These are phyloP conservation scores for Eubasilissa regina DNA, from an alignment of 1,140 invertebrate species.

Conservation along the genomic window DNA sequence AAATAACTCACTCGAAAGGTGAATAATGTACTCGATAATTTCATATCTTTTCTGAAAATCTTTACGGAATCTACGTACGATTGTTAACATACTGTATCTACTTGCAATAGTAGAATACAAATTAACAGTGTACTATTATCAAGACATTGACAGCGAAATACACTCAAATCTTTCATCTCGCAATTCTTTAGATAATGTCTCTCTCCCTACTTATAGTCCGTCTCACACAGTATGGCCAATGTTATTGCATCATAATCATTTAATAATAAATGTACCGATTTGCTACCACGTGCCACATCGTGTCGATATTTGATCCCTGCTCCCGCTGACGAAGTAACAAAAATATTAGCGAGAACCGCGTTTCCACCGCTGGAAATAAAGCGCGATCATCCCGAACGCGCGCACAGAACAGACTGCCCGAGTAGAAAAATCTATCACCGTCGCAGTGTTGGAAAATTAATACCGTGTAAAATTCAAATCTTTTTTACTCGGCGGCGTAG, in stretches of 20 bases:
- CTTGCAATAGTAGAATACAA: no score
- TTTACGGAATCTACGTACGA: no score
- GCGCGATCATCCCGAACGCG: slow-evolving; percentile 24
- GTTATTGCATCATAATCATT: slow-evolving; percentile 44
- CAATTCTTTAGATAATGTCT: slow-evolving; percentile 28
- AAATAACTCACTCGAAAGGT: no score
- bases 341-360: slow-evolving; percentile 30
- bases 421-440: slow-evolving; percentile 21
- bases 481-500: background rate
- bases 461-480: background rate
- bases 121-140: background rate
- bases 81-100: no score
- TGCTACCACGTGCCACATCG: slow-evolving; percentile 20
- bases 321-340: slow-evolving; percentile 1
- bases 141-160: slow-evolving; percentile 22
- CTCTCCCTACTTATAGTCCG: slow-evolving; percentile 19
- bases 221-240: slow-evolving; percentile 34
- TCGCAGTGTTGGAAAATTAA: background rate
- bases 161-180: slow-evolving; percentile 26
- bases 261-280: slow-evolving; percentile 33
- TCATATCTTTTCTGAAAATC: no score
- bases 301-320: slow-evolving; percentile 20
- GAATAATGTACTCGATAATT: no score
- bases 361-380: slow-evolving; percentile 50
- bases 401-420: background rate